These are phyloP conservation scores for Sarcophaga bullata DNA, from an alignment of 1,140 invertebrate species.

Conservation along the genomic window DNA sequence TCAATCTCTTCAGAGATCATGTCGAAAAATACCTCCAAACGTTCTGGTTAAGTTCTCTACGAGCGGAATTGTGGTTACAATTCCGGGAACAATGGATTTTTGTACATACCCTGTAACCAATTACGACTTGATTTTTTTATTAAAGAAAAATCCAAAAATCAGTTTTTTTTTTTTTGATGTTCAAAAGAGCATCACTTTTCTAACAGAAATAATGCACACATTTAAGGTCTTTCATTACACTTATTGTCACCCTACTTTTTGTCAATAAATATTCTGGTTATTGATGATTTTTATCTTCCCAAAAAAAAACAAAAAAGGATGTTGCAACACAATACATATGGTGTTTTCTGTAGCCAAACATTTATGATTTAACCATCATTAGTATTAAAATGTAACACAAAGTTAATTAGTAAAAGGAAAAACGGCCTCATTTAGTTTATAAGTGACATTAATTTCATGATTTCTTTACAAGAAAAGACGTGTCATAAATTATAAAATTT, in stretches of 20 bases:
- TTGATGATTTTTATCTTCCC: no score
- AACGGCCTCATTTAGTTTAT: neutral
- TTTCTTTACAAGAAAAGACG: neutral
- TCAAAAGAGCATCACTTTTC: no score
- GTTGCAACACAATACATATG: neutral
- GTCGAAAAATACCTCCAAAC: no score
- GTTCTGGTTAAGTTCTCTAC: no score
- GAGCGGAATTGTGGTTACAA: no score
- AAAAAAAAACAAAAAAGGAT: neutral
- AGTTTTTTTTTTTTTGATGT: no score
- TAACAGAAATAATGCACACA: constrained; percentile 24
- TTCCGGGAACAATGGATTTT: no score
- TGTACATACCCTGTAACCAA: no score
- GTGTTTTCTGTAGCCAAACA: neutral
- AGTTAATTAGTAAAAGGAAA: neutral
- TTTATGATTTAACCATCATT: constrained; percentile 25
- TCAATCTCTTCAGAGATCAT: no score
- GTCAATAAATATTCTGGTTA: neutral
- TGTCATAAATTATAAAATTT: constrained; percentile 28
- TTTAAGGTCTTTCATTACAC: constrained; percentile 5
- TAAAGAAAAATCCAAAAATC: no score
- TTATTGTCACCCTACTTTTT: constrained; percentile 31
- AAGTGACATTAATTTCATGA: neutral
- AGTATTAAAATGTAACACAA: constrained; percentile 32
- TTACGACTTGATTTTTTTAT: no score